Conservation (phyloP, 2,113 vertebrate species). For the Thymallus thymallus region DNA sequence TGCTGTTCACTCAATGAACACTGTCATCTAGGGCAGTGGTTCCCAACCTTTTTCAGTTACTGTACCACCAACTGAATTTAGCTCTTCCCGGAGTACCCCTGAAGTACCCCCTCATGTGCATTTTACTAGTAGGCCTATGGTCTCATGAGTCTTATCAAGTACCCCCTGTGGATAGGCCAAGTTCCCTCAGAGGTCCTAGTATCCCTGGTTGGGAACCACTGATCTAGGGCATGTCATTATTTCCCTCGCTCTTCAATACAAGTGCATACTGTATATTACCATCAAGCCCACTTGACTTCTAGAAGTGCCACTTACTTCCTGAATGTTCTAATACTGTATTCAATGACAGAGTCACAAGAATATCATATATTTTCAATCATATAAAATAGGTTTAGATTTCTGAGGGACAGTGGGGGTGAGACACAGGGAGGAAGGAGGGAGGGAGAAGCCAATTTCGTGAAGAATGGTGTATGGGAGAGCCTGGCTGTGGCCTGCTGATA, state of each 20-base stretch:
- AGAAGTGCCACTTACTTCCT: not conserved
- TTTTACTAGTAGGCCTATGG: no score
- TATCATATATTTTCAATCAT: no score
- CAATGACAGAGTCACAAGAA: no score
- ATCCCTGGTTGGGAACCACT: no score
- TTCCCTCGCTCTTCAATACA: constrained; percentile 8
- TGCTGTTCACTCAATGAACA: not conserved
- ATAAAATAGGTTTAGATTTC: not conserved
- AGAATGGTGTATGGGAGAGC: constrained; percentile 61
- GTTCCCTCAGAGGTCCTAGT: no score
- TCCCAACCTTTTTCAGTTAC: no score
- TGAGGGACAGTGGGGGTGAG: constrained; percentile 22
- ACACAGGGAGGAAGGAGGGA: constrained; percentile 20
- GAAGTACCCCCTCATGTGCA: no score
- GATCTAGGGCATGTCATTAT: constrained; percentile 33
- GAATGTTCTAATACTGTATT: no score
- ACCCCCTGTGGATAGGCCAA: no score
- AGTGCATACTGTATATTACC: not conserved
- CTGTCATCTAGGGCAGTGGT: not conserved
- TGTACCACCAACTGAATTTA: no score
- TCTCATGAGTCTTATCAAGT: no score
- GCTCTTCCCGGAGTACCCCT: no score
- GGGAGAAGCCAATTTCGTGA: constrained; percentile 62
- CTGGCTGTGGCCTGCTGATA: constrained; percentile 84
- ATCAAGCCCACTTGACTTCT: not conserved